Conservation (phyloP, 2,888 invertebrate genomes). For the Xestobium rufovillosum region DNA sequence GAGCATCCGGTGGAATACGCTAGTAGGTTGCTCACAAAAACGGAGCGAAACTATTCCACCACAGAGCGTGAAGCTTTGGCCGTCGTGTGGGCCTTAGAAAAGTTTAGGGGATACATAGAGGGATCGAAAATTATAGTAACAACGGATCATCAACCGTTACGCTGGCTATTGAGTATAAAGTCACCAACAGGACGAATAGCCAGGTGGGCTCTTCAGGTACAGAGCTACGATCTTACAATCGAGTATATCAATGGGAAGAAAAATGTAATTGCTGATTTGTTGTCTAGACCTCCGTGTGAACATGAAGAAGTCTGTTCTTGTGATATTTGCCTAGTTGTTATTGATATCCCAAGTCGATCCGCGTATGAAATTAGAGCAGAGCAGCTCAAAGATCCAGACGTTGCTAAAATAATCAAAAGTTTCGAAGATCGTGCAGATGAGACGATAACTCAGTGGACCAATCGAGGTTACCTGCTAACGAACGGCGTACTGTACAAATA, state of each 20-base stretch:
- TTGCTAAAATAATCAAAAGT: conserved; percentile 23
- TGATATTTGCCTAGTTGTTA: conserved; percentile 13
- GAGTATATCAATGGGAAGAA: neutral
- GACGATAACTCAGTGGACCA: conserved; percentile 16
- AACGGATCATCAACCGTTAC: too few species aligned
- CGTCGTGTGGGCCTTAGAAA: too few species aligned
- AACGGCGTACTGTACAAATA: conserved; percentile 23
- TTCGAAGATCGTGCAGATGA: conserved; percentile 17
- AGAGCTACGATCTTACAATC: neutral
- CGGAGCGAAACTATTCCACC: too few species aligned
- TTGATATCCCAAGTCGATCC: conserved; percentile 17
- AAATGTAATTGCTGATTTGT: neutral
- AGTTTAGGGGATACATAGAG: too few species aligned
- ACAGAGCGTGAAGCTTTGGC: too few species aligned
- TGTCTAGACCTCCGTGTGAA: conserved; percentile 4
- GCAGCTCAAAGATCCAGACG: conserved; percentile 22
- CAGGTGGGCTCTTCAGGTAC: conserved; percentile 1
- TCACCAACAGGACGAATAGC: too few species aligned
- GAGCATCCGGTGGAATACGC: too few species aligned
- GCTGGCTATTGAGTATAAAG: too few species aligned
- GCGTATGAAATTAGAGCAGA: conserved; percentile 16
- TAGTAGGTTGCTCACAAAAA: too few species aligned
- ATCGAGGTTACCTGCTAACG: conserved; percentile 19
- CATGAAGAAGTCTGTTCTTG: conserved; percentile 1
- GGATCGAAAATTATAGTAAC: too few species aligned